Evolutionary conservation across 2,113 vertebrate species (phyloP).

Genomic region (Pyxicephalus adspersus): DNA sequence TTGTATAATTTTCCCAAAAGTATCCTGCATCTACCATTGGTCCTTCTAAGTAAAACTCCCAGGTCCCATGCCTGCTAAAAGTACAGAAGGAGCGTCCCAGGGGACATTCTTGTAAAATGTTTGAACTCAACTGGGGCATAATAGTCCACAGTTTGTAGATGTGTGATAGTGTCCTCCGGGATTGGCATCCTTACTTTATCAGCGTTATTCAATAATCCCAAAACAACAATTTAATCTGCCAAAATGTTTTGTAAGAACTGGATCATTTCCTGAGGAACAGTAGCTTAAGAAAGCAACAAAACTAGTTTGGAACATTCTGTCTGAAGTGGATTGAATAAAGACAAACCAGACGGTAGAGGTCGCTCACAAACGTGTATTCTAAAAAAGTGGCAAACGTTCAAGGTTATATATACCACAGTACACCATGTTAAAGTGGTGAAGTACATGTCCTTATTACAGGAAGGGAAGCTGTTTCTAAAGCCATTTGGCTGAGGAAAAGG

Average conservation of each 20-base stretch:
- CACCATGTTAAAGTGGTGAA: slow-evolving; percentile 16
- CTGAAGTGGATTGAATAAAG: not conserved
- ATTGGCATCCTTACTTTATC: too few species aligned
- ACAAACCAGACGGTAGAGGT: not conserved
- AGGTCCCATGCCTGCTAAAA: too few species aligned
- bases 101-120: too few species aligned
- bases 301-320: not conserved
- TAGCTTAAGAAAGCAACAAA: not conserved
- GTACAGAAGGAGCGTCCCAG: too few species aligned
- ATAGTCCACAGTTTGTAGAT: too few species aligned
- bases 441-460: slow-evolving; percentile 16
- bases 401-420: slow-evolving; percentile 3
- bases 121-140: too few species aligned
- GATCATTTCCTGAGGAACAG: not conserved
- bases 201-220: too few species aligned
- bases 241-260: not conserved
- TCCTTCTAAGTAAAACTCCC: too few species aligned
- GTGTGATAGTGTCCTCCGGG: too few species aligned
- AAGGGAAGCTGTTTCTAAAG: slow-evolving; percentile 19
- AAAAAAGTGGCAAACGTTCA: slow-evolving; percentile 5
- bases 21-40: too few species aligned
- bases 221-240: too few species aligned
- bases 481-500: slow-evolving; percentile 8
- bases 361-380: not conserved
- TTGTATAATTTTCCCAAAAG: too few species aligned